Evolutionary conservation across 2,888 invertebrate species (phyloP), one percentile per base, ranked within the genome.

Genomic region (Erebia ligea): DNA sequence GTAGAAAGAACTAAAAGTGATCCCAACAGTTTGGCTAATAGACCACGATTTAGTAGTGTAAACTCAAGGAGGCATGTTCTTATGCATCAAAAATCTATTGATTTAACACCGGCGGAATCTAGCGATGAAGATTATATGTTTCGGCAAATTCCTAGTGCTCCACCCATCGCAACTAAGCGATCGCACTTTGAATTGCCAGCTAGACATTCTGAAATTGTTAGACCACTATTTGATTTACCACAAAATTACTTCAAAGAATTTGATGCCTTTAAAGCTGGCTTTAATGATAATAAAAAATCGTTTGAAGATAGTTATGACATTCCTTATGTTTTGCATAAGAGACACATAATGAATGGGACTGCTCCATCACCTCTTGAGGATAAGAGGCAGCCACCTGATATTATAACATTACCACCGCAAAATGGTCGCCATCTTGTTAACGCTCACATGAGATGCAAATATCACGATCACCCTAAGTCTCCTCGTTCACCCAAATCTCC

Each of bases 1-100:
- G 96, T 97, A 0, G 97, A 97, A 84, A 94, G 97, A 74, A 97
- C 97, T 5, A 97, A 97, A 85, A 97, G 97, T 80, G 97, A 98
- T 92, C 97, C 97, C 0, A 97, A 97, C 84, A 96, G 96, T 48
- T 90, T 96, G 67, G 96, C 97, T 0, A 95, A 95, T 78, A 94
- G 97, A 70, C 96, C 96, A 73, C 94, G 96, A 17, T 92, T 97
- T 68, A 96, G 95, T 72, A 96, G 96, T 71, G 96, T 96, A 5
- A 96, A 95, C 81, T 95, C 96, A 3, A 94, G 97, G n/a, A 94
- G 97, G 19, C 96, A 97, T 86, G 95, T 97, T 42, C 85, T 97
- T 34, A 97, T 96, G 95, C 97, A 97, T 86, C 97, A 97, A 80
- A 97, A 97, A 82, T 97, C 97, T 0, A 97, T 97, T 72, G 97